These are phyloP conservation scores for Cordylochernes scorpioides DNA, from an alignment of 2,888 invertebrate genomes.

Conservation along the genomic window DNA sequence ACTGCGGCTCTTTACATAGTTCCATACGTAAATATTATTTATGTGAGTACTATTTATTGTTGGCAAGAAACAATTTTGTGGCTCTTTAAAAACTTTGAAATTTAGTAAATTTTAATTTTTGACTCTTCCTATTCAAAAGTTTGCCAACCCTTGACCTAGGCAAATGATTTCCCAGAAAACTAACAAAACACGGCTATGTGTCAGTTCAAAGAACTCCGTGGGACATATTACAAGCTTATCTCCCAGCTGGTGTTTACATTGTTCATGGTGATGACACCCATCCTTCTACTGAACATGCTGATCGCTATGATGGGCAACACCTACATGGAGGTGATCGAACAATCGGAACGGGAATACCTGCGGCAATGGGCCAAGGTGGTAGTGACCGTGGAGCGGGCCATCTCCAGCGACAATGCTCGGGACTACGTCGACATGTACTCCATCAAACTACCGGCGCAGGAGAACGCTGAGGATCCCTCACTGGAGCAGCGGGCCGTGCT, in stretches of 20 bases:
- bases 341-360: conserved; percentile 90
- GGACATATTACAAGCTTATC: conserved; percentile 66
- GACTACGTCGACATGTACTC: conserved; percentile 81
- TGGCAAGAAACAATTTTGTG: no score
- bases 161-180: no score
- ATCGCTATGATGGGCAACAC: conserved; percentile 99
- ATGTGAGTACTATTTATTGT: no score
- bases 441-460: conserved; percentile 29
- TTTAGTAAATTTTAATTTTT: no score
- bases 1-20: no score
- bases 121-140: no score
- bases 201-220: conserved; percentile 71
- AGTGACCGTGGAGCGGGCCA: conserved; percentile 75
- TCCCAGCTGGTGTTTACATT: conserved; percentile 81
- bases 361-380: conserved; percentile 89
- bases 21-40: no score
- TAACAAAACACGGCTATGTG: conserved; percentile 60
- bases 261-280: conserved; percentile 94
- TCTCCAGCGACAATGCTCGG: conserved; percentile 63
- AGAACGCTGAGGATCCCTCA: background rate
- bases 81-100: no score
- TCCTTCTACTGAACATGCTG: conserved; percentile 77
- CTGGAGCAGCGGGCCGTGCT: conserved; percentile 51
- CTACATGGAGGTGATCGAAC: conserved; percentile 62
- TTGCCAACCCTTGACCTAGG: no score